Evolutionary conservation across 2,113 vertebrate species (phyloP).

Genomic region (Caloenas nicobarica): DNA sequence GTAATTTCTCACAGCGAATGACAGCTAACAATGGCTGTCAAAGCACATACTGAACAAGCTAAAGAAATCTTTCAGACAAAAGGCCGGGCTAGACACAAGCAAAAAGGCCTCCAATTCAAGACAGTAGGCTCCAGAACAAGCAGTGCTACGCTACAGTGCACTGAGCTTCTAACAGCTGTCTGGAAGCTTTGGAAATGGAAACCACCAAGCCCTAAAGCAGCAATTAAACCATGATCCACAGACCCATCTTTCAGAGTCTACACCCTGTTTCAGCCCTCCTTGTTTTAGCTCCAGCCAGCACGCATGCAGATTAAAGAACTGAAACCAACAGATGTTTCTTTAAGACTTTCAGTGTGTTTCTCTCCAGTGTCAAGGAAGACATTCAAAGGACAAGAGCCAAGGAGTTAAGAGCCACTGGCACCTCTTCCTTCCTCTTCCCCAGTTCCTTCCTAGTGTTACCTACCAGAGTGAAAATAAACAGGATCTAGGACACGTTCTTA

Average conservation of each 20-base stretch:
- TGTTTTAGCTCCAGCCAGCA: background rate
- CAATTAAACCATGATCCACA: background rate
- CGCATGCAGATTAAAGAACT: background rate
- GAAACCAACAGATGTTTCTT: background rate
- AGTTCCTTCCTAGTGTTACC: background rate
- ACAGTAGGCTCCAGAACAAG: background rate
- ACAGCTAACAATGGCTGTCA: constrained; percentile 11
- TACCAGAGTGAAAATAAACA: background rate
- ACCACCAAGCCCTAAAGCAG: background rate
- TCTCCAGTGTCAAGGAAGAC: background rate
- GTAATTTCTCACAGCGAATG: background rate
- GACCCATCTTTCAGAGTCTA: background rate
- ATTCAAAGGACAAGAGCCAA: background rate
- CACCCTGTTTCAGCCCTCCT: background rate
- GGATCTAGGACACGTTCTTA: background rate
- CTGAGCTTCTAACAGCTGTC: background rate
- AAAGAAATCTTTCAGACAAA: background rate
- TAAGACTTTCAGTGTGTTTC: background rate
- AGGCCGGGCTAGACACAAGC: background rate
- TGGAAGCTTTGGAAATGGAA: background rate
- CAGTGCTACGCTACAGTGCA: background rate
- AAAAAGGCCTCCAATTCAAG: background rate
- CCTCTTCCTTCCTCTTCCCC: background rate
- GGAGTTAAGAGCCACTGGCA: background rate
- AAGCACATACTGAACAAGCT: background rate